A percentile compares a stretch with the other conserved stretches of the same genome.
These are phyloP conservation scores for Mastacembelus armatus DNA, from an alignment of 2,797 vertebrate species.

Conservation along the genomic window DNA sequence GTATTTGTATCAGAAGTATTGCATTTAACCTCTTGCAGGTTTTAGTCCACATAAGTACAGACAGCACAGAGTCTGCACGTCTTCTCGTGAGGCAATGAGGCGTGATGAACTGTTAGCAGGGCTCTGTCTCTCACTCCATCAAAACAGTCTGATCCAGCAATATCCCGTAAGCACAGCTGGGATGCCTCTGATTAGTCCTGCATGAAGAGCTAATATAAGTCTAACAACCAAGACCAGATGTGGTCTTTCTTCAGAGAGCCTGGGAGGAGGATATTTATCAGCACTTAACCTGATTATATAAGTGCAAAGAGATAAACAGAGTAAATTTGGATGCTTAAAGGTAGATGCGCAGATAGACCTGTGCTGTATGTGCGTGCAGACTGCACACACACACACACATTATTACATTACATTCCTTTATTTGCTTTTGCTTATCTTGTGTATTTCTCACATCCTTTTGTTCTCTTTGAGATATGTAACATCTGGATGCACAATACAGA, in stretches of 20 bases:
- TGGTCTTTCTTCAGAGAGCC: constrained; percentile 52
- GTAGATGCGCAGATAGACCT: constrained; percentile 30
- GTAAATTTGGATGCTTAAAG: constrained; percentile 34
- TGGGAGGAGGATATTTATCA: constrained; percentile 51
- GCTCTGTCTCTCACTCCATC: constrained; percentile 55
- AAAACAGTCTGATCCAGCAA: constrained; percentile 60
- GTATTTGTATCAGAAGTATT: not conserved
- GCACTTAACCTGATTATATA: constrained; percentile 53
- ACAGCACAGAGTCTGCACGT: constrained; percentile 1
- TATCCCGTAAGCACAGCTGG: constrained; percentile 52
- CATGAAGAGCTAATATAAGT: constrained; percentile 69
- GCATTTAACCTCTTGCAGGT: not conserved
- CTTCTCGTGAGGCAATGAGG: constrained; percentile 44
- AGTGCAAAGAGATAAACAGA: constrained; percentile 49
- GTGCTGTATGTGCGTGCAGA: constrained; percentile 16
- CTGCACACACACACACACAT: constrained; percentile 21
- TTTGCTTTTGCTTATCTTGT: constrained; percentile 48
- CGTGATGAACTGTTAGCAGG: constrained; percentile 41
- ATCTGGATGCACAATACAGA: constrained; percentile 46
- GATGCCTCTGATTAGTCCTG: constrained; percentile 71
- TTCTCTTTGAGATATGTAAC: constrained; percentile 51
- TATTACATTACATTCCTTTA: constrained; percentile 23
- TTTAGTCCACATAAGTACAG: constrained; percentile 6
- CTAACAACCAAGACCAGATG: constrained; percentile 77
- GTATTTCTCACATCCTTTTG: constrained; percentile 33